These are phyloP conservation scores for Sialia sialis DNA, from an alignment of 2,113 vertebrate species.

Conservation along the genomic window DNA sequence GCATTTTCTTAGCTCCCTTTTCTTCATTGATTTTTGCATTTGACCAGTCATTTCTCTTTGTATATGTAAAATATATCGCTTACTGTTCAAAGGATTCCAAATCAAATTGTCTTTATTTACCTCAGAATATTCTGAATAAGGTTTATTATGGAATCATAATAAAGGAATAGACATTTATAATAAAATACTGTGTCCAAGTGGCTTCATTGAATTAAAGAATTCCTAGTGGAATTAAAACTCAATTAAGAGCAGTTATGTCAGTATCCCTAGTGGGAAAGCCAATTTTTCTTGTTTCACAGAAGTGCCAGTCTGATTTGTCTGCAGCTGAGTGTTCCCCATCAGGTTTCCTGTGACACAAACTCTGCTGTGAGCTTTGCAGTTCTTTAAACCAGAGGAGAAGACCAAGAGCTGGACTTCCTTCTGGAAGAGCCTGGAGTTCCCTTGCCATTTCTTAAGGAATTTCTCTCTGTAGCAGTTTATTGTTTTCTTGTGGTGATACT, in stretches of 20 bases:
- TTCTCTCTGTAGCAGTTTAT: background rate
- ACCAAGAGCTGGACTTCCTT: background rate
- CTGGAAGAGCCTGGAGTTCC: background rate
- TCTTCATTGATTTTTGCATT: slow-evolving; percentile 27
- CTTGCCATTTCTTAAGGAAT: background rate
- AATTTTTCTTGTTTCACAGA: background rate
- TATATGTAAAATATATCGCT: background rate
- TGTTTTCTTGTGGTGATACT: background rate
- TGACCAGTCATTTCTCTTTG: background rate
- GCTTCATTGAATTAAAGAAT: background rate
- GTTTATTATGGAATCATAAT: background rate
- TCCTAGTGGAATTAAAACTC: background rate
- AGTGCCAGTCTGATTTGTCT: background rate
- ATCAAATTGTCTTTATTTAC: slow-evolving; percentile 18
- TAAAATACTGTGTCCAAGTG: background rate
- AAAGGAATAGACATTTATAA: background rate
- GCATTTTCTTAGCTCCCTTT: slow-evolving; percentile 16
- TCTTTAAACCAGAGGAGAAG: background rate
- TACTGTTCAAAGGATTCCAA: background rate
- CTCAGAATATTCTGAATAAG: background rate
- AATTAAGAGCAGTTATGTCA: background rate
- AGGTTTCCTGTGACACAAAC: background rate
- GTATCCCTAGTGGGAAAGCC: background rate
- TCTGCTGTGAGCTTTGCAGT: background rate
- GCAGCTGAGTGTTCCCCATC: background rate